A percentile compares a stretch with the other conserved stretches of the same genome.
phyloP scores from a whole-genome alignment of 2,113 vertebrate genomes.

The Nesoenas mayeri region DNA sequence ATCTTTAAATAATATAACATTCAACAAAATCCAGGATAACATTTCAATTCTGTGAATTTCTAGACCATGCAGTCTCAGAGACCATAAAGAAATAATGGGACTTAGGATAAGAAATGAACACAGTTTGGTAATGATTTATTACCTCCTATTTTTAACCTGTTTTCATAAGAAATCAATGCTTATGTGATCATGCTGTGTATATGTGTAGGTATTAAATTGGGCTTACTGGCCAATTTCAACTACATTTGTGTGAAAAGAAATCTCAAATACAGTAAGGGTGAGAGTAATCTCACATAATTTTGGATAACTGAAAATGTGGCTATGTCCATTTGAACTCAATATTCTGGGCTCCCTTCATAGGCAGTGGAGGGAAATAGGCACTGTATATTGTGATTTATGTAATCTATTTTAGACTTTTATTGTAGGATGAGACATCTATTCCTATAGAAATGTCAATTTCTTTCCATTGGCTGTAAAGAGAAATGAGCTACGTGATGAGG shows the following conservation, averaged over 20 bases:
- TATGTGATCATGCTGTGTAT: not conserved
- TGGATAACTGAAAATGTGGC: not conserved
- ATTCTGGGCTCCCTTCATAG: not conserved
- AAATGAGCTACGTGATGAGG: not conserved
- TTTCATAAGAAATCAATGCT: constrained; percentile 45
- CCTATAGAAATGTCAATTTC: not conserved
- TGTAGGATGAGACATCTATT: not conserved
- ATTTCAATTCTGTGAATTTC: constrained; percentile 18
- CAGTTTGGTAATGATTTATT: constrained; percentile 54
- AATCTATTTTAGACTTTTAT: not conserved
- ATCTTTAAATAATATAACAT: not conserved
- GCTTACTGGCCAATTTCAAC: constrained; percentile 14
- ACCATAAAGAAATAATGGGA: constrained; percentile 23
- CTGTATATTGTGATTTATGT: not conserved
- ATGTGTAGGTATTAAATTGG: constrained; percentile 28
- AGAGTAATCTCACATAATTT: not conserved
- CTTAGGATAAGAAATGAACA: constrained; percentile 18
- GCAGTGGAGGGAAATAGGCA: not conserved
- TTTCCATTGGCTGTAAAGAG: not conserved
- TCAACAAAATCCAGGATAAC: not conserved
- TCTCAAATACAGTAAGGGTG: not conserved
- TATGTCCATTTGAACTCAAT: not conserved
- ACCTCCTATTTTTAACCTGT: constrained; percentile 49
- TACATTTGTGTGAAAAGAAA: not conserved
- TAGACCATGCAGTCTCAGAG: not conserved